phyloP scores from a whole-genome alignment of 2,113 vertebrate genomes.

The Chloroceryle aenea region DNA sequence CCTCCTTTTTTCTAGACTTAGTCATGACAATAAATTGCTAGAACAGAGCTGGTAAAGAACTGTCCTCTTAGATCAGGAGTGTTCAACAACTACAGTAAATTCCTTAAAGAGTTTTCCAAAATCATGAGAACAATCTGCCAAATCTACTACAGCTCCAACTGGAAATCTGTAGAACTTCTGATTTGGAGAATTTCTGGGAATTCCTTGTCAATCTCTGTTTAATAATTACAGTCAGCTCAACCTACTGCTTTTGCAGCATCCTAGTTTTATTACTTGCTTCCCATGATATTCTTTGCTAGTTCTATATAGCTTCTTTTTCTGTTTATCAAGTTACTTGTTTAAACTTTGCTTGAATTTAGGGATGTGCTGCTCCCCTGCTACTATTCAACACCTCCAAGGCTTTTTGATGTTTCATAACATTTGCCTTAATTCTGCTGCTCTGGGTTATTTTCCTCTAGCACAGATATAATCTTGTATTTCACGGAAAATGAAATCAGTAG shows the following conservation, averaged over 20 bases:
- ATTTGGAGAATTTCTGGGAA: neutral
- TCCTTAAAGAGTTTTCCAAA: neutral
- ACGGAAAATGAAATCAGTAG: too few species aligned
- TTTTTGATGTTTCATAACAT: neutral
- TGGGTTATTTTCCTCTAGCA: neutral
- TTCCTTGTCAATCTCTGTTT: neutral
- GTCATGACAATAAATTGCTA: neutral
- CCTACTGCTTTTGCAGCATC: neutral
- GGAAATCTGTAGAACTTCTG: neutral
- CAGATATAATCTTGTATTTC: neutral
- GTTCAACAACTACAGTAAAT: neutral
- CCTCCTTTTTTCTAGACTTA: neutral
- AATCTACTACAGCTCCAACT: neutral
- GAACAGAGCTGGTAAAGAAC: neutral
- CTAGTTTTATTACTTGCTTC: neutral
- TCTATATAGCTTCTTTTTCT: neutral
- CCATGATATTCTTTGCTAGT: neutral
- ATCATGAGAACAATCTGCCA: neutral
- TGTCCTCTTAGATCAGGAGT: neutral
- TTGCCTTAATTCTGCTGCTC: neutral
- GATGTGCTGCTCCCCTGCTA: neutral
- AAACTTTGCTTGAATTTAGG: neutral
- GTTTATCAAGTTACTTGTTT: neutral
- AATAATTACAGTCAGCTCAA: neutral
- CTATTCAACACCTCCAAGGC: neutral